A percentile compares a stretch with the other conserved stretches of the same genome.
These are phyloP conservation scores for Oegoconia quadripuncta DNA, from an alignment of 2,888 invertebrate genomes.

Conservation along the genomic window DNA sequence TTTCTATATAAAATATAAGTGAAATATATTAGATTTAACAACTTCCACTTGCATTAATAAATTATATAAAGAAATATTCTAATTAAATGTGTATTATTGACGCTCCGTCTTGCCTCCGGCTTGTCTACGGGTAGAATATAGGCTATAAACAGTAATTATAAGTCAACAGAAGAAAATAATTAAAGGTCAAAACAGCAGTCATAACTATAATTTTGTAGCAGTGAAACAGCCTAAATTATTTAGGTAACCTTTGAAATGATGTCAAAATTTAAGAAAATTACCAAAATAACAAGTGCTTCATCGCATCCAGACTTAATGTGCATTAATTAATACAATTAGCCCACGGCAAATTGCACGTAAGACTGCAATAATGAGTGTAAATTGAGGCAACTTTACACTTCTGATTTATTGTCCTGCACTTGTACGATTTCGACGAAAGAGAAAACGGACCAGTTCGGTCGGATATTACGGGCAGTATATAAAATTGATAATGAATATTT, in stretches of 20 bases:
- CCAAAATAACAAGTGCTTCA: slow-evolving; percentile 51
- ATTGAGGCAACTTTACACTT: slow-evolving; percentile 77
- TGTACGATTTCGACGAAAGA: slow-evolving; percentile 75
- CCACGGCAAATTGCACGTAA: slow-evolving; percentile 73
- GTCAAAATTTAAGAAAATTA: slow-evolving; percentile 45
- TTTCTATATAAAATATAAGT: too few species aligned
- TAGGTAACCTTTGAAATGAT: slow-evolving; percentile 5
- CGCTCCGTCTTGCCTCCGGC: too few species aligned
- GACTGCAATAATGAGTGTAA: slow-evolving; percentile 75
- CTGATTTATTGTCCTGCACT: slow-evolving; percentile 77
- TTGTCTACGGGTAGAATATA: too few species aligned
- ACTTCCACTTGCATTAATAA: too few species aligned
- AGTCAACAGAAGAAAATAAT: too few species aligned
- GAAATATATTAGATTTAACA: too few species aligned
- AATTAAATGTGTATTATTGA: too few species aligned
- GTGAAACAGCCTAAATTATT: slow-evolving; percentile 2
- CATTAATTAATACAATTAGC: slow-evolving; percentile 78
- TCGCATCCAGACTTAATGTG: slow-evolving; percentile 68
- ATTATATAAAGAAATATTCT: too few species aligned
- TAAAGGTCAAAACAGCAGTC: too few species aligned
- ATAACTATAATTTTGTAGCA: not conserved
- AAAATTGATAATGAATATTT: slow-evolving; percentile 77
- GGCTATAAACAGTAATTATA: too few species aligned
- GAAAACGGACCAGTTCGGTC: slow-evolving; percentile 73
- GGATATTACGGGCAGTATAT: slow-evolving; percentile 68